Evolutionary conservation across 1,140 invertebrate species (phyloP).

Genomic region (Drosophila tristis): DNA sequence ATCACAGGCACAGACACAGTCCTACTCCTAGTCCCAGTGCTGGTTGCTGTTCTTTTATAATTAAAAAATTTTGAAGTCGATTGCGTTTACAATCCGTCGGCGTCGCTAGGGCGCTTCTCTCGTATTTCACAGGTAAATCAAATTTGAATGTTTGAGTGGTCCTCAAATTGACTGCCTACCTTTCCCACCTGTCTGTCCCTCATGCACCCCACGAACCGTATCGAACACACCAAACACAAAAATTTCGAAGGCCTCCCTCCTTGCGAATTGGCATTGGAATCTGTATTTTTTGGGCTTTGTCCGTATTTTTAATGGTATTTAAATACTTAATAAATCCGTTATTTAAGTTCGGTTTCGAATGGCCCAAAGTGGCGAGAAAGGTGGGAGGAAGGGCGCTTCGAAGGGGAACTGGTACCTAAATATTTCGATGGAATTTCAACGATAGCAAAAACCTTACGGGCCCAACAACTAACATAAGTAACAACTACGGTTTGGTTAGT

Average conservation of each 20-base stretch:
- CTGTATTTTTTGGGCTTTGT: slow-evolving; percentile 3
- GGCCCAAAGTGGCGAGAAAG: no score
- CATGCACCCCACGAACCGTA: neutral
- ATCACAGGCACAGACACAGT: no score
- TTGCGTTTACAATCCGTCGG: slow-evolving; percentile 53
- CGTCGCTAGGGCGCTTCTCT: neutral
- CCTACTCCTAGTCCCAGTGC: neutral
- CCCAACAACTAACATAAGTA: no score
- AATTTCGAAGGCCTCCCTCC: slow-evolving; percentile 14
- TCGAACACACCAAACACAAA: slow-evolving; percentile 1
- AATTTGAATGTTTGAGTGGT: slow-evolving; percentile 71
- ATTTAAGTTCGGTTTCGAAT: slow-evolving; percentile 9
- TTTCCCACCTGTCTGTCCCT: no score
- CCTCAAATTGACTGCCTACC: slow-evolving; percentile 52
- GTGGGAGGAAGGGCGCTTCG: no score
- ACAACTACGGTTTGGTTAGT: no score
- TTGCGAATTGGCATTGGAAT: slow-evolving; percentile 19
- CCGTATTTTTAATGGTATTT: slow-evolving; percentile 54
- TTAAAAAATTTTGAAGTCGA: slow-evolving; percentile 70
- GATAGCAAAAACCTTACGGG: no score
- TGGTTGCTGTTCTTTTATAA: slow-evolving; percentile 38
- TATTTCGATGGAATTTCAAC: no score
- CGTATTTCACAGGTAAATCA: slow-evolving; percentile 51
- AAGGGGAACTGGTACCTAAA: no score
- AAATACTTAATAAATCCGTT: slow-evolving; percentile 56